Evolutionary conservation across 2,113 vertebrate genomes (phyloP), one percentile per base, ranked within the genome.

Genomic region (Pterocles burchelli): DNA sequence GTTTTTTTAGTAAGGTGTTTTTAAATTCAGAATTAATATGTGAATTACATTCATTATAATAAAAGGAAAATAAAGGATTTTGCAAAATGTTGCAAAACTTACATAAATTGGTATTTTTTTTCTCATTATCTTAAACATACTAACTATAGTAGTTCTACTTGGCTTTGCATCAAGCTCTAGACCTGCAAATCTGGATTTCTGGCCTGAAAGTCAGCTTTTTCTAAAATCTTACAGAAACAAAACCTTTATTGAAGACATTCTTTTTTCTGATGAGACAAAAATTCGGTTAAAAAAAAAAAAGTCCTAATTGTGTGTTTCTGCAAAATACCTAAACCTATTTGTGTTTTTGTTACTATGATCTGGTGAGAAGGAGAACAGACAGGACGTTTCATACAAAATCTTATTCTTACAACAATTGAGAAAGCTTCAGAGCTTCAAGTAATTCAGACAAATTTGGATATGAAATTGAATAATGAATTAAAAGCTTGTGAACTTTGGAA

Each of bases 291-390:
- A 16, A 75, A 41, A 38, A 11, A 22, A 21, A n/a, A 10, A 45
- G 0, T 2, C 3, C 3, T 43, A 34, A 29, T 34, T 52, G 1
- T 24, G 20, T 58, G 2, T 54, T 90, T 74, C 36, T 49, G 14
- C 4, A 82, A 88, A 90, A 67, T 63, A 48, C 6, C 0, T 71
- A 51, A 77, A 41, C 4, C 2, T 9, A 13, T 34, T 57, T 63
- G 3, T 77, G 1, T 10, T 82, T 33, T 36, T 66, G 4, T 38
- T 70, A 43, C 20, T 66, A 16, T n/a, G 7, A 41, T 31, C 19
- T 43, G 9, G 10, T 80, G 12, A 58, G 17, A 41, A 80, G 12
- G 15, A 65, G 2, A 11, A 19, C 28, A 81, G 6, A 45, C 2
- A 51, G 19, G 11, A n/a, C 26, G 7, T 38, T 87, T 81, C 15